Percentiles rank a stretch among this genome's conserved stretches.
These are phyloP conservation scores for Rhinolophus sinicus DNA, from an alignment of 2,113 vertebrate species.

Conservation along the genomic window DNA sequence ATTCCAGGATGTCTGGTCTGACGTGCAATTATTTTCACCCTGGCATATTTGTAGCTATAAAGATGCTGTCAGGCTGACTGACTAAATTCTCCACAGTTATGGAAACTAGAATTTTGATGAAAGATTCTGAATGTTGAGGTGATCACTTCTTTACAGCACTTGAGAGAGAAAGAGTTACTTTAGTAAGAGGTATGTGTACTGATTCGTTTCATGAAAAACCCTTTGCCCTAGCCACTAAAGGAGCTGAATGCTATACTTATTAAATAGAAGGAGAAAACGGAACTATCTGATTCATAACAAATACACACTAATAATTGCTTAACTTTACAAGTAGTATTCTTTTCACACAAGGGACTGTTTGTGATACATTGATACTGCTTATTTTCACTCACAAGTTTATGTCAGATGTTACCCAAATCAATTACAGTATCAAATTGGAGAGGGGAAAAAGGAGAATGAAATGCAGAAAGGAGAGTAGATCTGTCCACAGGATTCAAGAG, in stretches of 20 bases:
- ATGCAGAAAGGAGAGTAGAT: background rate
- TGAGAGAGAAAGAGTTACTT: background rate
- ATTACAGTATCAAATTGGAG: background rate
- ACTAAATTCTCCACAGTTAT: background rate
- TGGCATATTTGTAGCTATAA: background rate
- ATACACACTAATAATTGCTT: background rate
- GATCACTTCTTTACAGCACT: background rate
- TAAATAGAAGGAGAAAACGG: background rate
- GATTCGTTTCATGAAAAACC: background rate
- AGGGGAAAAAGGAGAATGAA: background rate
- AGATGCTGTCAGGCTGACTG: constrained; percentile 1
- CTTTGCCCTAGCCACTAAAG: background rate
- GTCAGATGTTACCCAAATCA: background rate
- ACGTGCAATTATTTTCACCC: constrained; percentile 46
- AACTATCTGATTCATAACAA: constrained; percentile 13
- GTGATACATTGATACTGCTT: background rate
- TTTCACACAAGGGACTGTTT: background rate
- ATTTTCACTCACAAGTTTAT: background rate
- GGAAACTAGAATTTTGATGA: constrained; percentile 35
- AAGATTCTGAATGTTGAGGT: background rate
- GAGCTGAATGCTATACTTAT: background rate
- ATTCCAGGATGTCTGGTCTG: constrained; percentile 17
- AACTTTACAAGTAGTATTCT: background rate
- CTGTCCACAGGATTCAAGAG: background rate
- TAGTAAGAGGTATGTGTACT: background rate